A percentile compares a stretch with the other conserved stretches of the same genome.
Evolutionary conservation across 1,140 invertebrate genomes (phyloP).

Genomic region (Ceratina australensis): DNA sequence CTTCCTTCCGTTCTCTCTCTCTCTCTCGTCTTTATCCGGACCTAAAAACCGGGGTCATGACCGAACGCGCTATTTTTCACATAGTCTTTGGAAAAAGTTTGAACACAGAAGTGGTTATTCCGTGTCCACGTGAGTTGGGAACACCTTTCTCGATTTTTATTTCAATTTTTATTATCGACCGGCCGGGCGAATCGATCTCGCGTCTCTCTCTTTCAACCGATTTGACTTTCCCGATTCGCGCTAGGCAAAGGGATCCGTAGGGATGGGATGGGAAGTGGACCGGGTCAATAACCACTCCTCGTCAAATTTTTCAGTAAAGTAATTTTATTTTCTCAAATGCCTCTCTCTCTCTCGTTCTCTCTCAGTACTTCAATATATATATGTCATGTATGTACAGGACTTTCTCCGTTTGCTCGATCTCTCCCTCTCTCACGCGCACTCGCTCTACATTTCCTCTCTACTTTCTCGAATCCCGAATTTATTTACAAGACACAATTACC

Average conservation of each 20-base stretch:
- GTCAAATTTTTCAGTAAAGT: slow-evolving; percentile 76
- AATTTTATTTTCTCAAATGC: slow-evolving; percentile 71
- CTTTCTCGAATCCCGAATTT: slow-evolving; percentile 41
- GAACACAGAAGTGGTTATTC: slow-evolving; percentile 76
- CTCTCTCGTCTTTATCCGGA: not conserved
- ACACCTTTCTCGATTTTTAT: no score
- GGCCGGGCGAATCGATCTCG: not conserved
- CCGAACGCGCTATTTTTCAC: slow-evolving; percentile 16
- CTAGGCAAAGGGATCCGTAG: slow-evolving; percentile 45
- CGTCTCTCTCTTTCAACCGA: not conserved
- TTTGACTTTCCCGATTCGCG: slow-evolving; percentile 7
- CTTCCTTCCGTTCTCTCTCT: not conserved
- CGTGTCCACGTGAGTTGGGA: slow-evolving; percentile 61
- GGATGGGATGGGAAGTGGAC: slow-evolving; percentile 68
- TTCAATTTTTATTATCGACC: no score
- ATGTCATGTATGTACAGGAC: slow-evolving; percentile 8
- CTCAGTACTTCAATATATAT: slow-evolving; percentile 31
- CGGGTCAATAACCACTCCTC: slow-evolving; percentile 76
- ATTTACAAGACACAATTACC: slow-evolving; percentile 60
- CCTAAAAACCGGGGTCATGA: not conserved
- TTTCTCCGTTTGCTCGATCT: slow-evolving; percentile 19
- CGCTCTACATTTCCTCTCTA: slow-evolving; percentile 17
- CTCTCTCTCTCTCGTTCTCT: slow-evolving; percentile 31
- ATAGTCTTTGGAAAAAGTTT: slow-evolving; percentile 63
- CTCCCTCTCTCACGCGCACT: slow-evolving; percentile 9